phyloP scores from a whole-genome alignment of 2,888 invertebrate species.

The Heliothis peltigera region DNA sequence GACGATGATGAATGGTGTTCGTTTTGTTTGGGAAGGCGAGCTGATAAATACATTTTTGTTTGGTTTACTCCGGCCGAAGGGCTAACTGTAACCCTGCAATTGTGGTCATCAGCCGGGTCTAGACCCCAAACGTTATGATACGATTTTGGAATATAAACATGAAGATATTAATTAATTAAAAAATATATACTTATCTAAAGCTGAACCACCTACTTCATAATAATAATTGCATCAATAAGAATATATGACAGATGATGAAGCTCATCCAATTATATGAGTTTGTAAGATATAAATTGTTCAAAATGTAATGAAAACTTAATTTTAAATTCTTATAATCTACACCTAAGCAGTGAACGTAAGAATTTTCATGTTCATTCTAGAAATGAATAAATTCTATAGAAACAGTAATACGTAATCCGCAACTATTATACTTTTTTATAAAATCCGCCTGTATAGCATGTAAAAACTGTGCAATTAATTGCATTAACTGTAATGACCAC shows the following conservation, averaged over 20 bases:
- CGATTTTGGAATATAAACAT: too few relatives aligned
- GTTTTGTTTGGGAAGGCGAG: constrained; percentile 9
- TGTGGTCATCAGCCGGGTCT: not conserved
- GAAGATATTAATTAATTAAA: too few relatives aligned
- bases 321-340: too few relatives aligned
- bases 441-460: not conserved
- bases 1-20: constrained; percentile 26
- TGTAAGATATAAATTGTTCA: too few relatives aligned
- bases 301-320: too few relatives aligned
- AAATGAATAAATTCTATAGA: not conserved
- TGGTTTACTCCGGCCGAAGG: not conserved
- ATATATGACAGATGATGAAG: too few relatives aligned
- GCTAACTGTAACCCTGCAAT: not conserved
- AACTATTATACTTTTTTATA: not conserved
- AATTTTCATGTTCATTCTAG: not conserved
- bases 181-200: too few relatives aligned
- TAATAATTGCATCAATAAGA: too few relatives aligned
- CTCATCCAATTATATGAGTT: too few relatives aligned
- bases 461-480: constrained; percentile 14
- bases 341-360: too few relatives aligned
- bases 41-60: not conserved
- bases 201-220: too few relatives aligned
- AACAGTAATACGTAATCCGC: not conserved
- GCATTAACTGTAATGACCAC: constrained; percentile 12
- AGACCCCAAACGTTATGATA: too few relatives aligned